Evolutionary conservation across 2,113 vertebrate genomes (phyloP).

Genomic region (Malurus alboscapulatus): DNA sequence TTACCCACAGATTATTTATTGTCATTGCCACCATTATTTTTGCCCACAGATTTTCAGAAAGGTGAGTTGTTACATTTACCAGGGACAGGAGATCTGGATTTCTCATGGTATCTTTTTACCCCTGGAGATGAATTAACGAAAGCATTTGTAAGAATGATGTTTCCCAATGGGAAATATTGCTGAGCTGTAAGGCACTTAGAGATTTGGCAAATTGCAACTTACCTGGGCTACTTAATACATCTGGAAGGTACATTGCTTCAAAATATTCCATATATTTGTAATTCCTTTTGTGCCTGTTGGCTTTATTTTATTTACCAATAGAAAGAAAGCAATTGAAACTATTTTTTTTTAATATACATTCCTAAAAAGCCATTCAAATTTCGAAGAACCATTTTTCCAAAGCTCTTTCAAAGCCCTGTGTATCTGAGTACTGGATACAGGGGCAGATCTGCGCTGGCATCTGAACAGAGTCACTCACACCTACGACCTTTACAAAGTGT

Average conservation of each 20-base stretch:
- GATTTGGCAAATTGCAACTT: neutral
- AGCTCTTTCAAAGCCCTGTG: neutral
- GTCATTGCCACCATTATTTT: neutral
- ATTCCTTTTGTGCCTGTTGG: neutral
- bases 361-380: neutral
- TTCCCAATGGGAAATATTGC: neutral
- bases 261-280: neutral
- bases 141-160: neutral
- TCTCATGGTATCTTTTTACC: neutral
- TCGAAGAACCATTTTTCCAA: neutral
- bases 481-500: neutral
- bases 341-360: neutral
- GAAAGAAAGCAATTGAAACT: neutral
- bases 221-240: neutral
- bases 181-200: neutral
- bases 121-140: neutral
- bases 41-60: neutral
- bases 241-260: neutral
- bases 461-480: conserved; percentile 43
- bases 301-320: neutral
- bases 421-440: neutral
- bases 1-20: neutral
- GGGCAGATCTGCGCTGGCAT: conserved; percentile 28
- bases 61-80: neutral
- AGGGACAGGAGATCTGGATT: neutral